Evolutionary conservation across 1,140 invertebrate species (phyloP), one percentile per base, ranked within the genome.

Genomic region (Musca domestica): DNA sequence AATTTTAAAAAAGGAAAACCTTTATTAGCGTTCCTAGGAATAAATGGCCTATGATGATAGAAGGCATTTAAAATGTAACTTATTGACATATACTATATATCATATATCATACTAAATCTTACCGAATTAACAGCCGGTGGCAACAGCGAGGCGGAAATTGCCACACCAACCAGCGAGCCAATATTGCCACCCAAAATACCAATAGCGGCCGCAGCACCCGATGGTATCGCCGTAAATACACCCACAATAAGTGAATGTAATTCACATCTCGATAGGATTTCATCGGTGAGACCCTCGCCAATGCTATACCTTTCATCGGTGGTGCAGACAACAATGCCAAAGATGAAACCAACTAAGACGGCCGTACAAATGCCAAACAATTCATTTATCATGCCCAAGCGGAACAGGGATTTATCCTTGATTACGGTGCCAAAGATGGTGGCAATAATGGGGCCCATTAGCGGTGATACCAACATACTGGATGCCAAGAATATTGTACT

Each of bases 361-460:
- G 88, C 83, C 51, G 90, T 74, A 56, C 84, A 75, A 10, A 92
- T 83, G 1, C 90, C 90, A 25, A 90, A 80, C 0, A 90, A 69
- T 74, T 91, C 90, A 71, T 88, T 89, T 22, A 81, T 73, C 23
- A 90, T 76, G 2, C 89, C 89, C 71, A 87, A 83, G 20, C 76
- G 84, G 22, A 87, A 83, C 2, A 93, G 78, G 3, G 84, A 80
- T n/a, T 76, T 80, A 74, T 92, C 90, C 49, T 85, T 76, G 66
- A 92, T 89, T 3, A 90, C 87, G 2, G 85, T 86, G 5, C 91
- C 91, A 74, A 93, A 90, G 0, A 90, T 90, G 9, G 86, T 86
- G 0, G 90, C 91, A 72, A 92, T 87, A 64, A 92, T 90, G 0
- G 91, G 91, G 58, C 90, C 89, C 90, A 92, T 92, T 2, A 92